These are phyloP conservation scores for Antheraea yamamai DNA, from an alignment of 2,888 invertebrate species.

Conservation along the genomic window DNA sequence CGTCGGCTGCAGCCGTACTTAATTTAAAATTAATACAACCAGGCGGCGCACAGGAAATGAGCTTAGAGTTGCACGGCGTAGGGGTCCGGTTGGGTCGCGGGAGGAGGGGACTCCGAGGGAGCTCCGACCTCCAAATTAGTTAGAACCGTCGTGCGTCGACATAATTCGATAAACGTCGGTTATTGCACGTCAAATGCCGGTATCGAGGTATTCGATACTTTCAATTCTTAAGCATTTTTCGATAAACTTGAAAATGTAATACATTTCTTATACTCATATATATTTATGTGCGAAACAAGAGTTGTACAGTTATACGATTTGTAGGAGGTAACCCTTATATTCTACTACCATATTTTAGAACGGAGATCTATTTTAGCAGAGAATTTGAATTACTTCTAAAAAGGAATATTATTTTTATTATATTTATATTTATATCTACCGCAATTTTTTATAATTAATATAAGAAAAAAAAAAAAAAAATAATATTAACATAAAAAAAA, in stretches of 20 bases:
- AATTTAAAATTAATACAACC: constrained; percentile 88
- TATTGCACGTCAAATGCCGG: constrained; percentile 37
- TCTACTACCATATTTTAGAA: too few relatives aligned
- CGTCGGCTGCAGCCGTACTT: constrained; percentile 47
- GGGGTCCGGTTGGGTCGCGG: constrained; percentile 38
- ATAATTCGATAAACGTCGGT: constrained; percentile 55
- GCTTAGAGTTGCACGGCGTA: constrained; percentile 79
- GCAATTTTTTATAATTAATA: too few relatives aligned
- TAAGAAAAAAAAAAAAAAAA: too few relatives aligned
- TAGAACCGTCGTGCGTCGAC: constrained; percentile 48
- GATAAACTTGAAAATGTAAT: background rate
- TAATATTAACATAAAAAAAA: too few relatives aligned
- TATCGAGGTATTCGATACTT: constrained; percentile 7
- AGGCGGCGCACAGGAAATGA: constrained; percentile 87
- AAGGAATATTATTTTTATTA: too few relatives aligned
- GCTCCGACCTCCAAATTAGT: constrained; percentile 62
- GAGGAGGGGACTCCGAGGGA: constrained; percentile 31
- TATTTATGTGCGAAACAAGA: too few relatives aligned
- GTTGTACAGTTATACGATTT: background rate
- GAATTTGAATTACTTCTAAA: background rate
- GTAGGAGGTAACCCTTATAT: too few relatives aligned
- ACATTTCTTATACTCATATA: background rate
- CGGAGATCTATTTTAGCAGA: background rate
- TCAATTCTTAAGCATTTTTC: constrained; percentile 21
- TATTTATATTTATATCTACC: too few relatives aligned